Conservation (phyloP, 2,888 invertebrate species). For the Pediacus dermestoides region DNA sequence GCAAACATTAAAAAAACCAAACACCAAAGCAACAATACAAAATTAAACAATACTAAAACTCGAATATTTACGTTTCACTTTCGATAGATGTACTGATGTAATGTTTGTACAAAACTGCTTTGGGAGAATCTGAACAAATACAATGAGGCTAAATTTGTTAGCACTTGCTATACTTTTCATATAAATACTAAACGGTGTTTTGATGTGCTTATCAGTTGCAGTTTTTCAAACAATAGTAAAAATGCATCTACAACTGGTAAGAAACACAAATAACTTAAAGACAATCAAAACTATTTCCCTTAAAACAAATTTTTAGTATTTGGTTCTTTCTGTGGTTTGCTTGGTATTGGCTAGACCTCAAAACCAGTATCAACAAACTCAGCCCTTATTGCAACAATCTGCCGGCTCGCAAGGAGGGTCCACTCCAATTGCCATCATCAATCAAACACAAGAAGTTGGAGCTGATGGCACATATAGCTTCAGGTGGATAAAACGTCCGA, state of each 20-base stretch:
- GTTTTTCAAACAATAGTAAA: background rate
- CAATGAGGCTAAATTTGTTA: conserved; percentile 38
- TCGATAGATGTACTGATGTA: conserved; percentile 17
- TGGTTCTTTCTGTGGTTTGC: conserved; percentile 8
- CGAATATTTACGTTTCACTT: conserved; percentile 15
- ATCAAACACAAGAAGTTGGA: conserved; percentile 49
- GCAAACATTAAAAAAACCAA: no score
- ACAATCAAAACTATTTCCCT: background rate
- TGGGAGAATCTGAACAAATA: conserved; percentile 8
- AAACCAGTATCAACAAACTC: conserved; percentile 13
- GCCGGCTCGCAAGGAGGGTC: conserved; percentile 4
- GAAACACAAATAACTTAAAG: background rate
- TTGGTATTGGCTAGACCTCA: conserved; percentile 32
- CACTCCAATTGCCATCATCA: conserved; percentile 52
- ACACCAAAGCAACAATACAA: no score
- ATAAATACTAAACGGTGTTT: conserved; percentile 2
- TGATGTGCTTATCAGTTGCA: conserved; percentile 1
- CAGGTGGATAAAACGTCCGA: no score
- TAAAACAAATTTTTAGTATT: conserved; percentile 1
- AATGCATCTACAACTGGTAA: background rate
- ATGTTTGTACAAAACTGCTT: conserved; percentile 16
- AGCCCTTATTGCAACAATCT: conserved; percentile 10
- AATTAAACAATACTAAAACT: no score
- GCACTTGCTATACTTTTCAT: conserved; percentile 20
- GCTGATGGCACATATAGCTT: conserved; percentile 52